These are phyloP conservation scores for Cantharis rustica DNA, from an alignment of 2,888 invertebrate genomes.

Conservation along the genomic window DNA sequence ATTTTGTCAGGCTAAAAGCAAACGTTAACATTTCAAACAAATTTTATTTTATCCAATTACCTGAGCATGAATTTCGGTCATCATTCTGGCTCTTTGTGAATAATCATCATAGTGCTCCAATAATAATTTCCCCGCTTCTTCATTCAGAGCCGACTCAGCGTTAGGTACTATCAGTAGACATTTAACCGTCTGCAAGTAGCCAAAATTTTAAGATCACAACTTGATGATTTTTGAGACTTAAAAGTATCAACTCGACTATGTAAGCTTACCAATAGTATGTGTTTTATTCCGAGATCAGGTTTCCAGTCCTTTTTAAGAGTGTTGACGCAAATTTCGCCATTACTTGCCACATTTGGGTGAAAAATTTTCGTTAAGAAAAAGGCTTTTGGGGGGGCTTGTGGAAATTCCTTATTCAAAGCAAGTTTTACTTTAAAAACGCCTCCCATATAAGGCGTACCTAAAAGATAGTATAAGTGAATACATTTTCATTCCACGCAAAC, in stretches of 20 bases:
- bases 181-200: constrained; percentile 75
- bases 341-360: constrained; percentile 93
- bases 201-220: no score
- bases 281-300: constrained; percentile 92
- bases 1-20: constrained; percentile 59
- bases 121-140: constrained; percentile 93
- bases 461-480: constrained; percentile 14
- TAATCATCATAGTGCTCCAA: constrained; percentile 93
- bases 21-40: neutral
- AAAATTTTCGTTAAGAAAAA: constrained; percentile 94
- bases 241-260: no score
- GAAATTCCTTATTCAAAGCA: constrained; percentile 90
- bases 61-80: constrained; percentile 89
- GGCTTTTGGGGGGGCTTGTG: constrained; percentile 89
- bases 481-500: neutral
- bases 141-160: constrained; percentile 95
- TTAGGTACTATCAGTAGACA: constrained; percentile 97
- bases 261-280: constrained; percentile 78
- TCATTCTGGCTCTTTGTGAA: constrained; percentile 84
- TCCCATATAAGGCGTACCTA: constrained; percentile 87
- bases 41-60: constrained; percentile 51
- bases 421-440: constrained; percentile 90
- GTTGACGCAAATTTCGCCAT: constrained; percentile 96
- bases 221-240: no score
- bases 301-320: constrained; percentile 97